These are phyloP conservation scores for Drosophila auraria DNA, from an alignment of 1,140 invertebrate species.

Conservation along the genomic window DNA sequence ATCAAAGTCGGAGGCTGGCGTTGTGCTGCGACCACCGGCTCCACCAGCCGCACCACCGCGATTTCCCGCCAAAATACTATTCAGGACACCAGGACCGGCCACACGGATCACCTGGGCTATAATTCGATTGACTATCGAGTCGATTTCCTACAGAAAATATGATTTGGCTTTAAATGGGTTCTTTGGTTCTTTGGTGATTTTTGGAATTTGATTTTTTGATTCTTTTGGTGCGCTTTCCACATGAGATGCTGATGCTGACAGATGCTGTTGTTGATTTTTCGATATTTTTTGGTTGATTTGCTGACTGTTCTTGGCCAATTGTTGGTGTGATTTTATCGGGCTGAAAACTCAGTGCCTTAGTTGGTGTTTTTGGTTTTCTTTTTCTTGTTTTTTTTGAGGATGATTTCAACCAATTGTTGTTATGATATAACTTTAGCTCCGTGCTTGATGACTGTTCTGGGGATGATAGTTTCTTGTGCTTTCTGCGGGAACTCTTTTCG, in stretches of 20 bases:
- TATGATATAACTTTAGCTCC: slow-evolving; percentile 1
- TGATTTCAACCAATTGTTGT: slow-evolving; percentile 9
- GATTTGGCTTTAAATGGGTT: slow-evolving; percentile 4
- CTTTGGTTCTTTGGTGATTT: slow-evolving; percentile 32
- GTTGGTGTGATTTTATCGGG: slow-evolving; percentile 32
- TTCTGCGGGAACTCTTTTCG: slow-evolving; percentile 1
- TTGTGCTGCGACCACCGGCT: slow-evolving; percentile 53
- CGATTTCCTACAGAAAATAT: slow-evolving; percentile 88
- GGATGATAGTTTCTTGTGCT: background rate
- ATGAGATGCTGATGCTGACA: slow-evolving; percentile 31
- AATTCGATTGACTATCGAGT: slow-evolving; percentile 91
- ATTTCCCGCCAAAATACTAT: slow-evolving; percentile 71
- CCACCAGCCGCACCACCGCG: slow-evolving; percentile 57
- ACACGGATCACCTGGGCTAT: slow-evolving; percentile 89
- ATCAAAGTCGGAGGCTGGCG: slow-evolving; percentile 62
- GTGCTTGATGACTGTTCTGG: slow-evolving; percentile 6
- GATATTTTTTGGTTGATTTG: slow-evolving; percentile 4
- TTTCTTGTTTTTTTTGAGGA: slow-evolving; percentile 3
- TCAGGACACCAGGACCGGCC: slow-evolving; percentile 88
- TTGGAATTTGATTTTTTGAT: slow-evolving; percentile 12
- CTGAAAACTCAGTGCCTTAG: slow-evolving; percentile 38
- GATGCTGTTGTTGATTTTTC: slow-evolving; percentile 1
- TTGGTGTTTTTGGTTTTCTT: slow-evolving; percentile 4
- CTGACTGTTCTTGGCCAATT: slow-evolving; percentile 22
- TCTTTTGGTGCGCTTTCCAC: slow-evolving; percentile 24